Evolutionary conservation across 1,140 invertebrate species (phyloP).

Genomic region (Diachasma alloeum): DNA sequence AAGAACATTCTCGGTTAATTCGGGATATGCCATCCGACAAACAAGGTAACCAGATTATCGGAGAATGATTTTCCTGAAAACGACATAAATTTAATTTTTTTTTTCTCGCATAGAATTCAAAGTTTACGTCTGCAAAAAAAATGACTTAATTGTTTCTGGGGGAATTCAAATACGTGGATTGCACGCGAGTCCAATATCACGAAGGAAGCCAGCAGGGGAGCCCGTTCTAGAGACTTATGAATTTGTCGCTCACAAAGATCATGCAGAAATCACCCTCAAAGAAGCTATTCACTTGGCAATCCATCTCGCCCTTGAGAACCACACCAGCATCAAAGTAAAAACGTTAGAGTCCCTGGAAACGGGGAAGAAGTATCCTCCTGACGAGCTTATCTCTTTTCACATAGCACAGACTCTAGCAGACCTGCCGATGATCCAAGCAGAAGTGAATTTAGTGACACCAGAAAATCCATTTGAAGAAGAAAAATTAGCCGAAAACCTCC

Average conservation of each 20-base stretch:
- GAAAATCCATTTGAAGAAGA: slow-evolving; percentile 48
- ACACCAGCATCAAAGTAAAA: slow-evolving; percentile 73
- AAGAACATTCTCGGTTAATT: slow-evolving; percentile 67
- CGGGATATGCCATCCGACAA: slow-evolving; percentile 50
- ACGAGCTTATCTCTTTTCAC: slow-evolving; percentile 63
- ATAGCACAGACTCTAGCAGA: slow-evolving; percentile 69
- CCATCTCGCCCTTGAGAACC: slow-evolving; percentile 84
- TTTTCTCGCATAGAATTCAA: too few species aligned
- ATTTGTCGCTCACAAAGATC: slow-evolving; percentile 69
- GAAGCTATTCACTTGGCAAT: slow-evolving; percentile 68
- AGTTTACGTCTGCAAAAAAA: slow-evolving; percentile 63
- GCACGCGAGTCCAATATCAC: slow-evolving; percentile 80
- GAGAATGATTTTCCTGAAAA: too few species aligned
- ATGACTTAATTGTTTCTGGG: slow-evolving; percentile 67
- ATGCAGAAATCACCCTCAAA: slow-evolving; percentile 42
- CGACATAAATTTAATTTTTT: too few species aligned
- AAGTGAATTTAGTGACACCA: slow-evolving; percentile 59
- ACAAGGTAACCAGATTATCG: too few species aligned
- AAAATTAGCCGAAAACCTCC: slow-evolving; percentile 65
- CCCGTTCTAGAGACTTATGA: slow-evolving; percentile 78
- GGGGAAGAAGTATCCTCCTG: slow-evolving; percentile 59
- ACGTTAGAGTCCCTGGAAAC: slow-evolving; percentile 73
- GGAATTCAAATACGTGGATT: slow-evolving; percentile 88
- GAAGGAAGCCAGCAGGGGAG: slow-evolving; percentile 69
- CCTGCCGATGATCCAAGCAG: slow-evolving; percentile 71